These are phyloP conservation scores for Aporophyla lueneburgensis DNA, from an alignment of 2,888 invertebrate species.

Conservation along the genomic window DNA sequence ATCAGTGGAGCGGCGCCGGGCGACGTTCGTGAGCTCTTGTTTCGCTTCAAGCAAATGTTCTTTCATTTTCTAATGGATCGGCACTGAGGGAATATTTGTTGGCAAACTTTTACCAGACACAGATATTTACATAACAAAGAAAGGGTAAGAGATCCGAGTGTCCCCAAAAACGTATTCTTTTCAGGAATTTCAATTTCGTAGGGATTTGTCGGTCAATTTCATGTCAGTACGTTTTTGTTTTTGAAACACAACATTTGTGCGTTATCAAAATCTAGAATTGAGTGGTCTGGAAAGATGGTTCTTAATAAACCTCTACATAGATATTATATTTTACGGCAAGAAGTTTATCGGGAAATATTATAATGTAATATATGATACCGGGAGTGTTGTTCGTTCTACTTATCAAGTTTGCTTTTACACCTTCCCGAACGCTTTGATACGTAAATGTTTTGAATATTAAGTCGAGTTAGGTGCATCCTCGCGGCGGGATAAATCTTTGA, in stretches of 20 bases:
- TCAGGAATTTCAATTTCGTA: constrained; percentile 82
- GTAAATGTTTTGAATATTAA: constrained; percentile 62
- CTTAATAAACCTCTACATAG: constrained; percentile 72
- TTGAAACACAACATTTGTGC: constrained; percentile 69
- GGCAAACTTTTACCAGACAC: constrained; percentile 83
- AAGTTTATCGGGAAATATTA: constrained; percentile 70
- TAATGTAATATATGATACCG: constrained; percentile 57
- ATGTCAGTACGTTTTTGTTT: constrained; percentile 78
- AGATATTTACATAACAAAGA: constrained; percentile 88
- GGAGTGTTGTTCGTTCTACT: constrained; percentile 62
- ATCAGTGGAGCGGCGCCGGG: constrained; percentile 66
- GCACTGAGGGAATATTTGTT: constrained; percentile 83
- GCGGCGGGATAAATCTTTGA: constrained; percentile 58
- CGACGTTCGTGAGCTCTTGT: constrained; percentile 74
- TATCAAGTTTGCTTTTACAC: constrained; percentile 64
- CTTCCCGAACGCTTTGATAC: constrained; percentile 55
- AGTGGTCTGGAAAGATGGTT: constrained; percentile 69
- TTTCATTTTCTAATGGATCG: constrained; percentile 89
- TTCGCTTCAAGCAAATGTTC: constrained; percentile 81
- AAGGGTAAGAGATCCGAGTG: constrained; percentile 82
- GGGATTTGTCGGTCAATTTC: constrained; percentile 86
- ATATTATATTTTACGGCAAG: constrained; percentile 55
- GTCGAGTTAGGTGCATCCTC: constrained; percentile 51
- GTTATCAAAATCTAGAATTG: constrained; percentile 74
- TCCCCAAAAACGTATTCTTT: constrained; percentile 84